Evolutionary conservation across 2,113 vertebrate species (phyloP).

Genomic region (Nyctibius bracteatus): DNA sequence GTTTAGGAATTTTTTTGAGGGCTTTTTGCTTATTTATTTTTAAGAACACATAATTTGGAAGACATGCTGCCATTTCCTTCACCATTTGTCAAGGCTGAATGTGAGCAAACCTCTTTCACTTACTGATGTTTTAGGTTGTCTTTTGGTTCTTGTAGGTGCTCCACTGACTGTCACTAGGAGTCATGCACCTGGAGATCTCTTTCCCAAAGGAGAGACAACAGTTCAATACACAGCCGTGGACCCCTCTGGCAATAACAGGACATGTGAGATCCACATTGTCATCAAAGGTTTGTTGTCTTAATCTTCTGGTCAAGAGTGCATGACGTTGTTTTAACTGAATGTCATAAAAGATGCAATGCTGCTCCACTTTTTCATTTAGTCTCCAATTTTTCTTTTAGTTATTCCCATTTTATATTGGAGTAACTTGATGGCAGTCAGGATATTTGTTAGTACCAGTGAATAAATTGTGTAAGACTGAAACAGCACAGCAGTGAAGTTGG

Average conservation of each 20-base stretch:
- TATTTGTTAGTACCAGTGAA: background rate
- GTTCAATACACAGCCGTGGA: slow-evolving; percentile 87
- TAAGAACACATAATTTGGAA: background rate
- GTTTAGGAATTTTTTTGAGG: background rate
- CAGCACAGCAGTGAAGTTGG: background rate
- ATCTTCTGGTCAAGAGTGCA: background rate
- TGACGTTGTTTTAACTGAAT: background rate
- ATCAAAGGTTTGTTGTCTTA: slow-evolving; percentile 82
- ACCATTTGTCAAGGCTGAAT: background rate
- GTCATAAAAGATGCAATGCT: background rate
- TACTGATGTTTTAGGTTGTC: background rate
- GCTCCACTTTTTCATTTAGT: background rate
- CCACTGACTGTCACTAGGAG: slow-evolving; percentile 78
- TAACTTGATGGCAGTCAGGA: background rate
- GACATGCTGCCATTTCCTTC: background rate
- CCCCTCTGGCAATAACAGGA: slow-evolving; percentile 89
- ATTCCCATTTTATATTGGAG: background rate
- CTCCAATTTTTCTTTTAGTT: background rate
- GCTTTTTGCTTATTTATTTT: background rate
- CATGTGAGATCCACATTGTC: slow-evolving; percentile 86
- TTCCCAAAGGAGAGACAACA: slow-evolving; percentile 85
- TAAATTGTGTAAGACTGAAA: background rate
- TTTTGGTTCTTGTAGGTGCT: slow-evolving; percentile 69
- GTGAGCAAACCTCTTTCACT: background rate
- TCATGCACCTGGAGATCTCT: slow-evolving; percentile 83